Evolutionary conservation across 2,797 vertebrate species (phyloP).

Genomic region (Lagorchestes hirsutus): DNA sequence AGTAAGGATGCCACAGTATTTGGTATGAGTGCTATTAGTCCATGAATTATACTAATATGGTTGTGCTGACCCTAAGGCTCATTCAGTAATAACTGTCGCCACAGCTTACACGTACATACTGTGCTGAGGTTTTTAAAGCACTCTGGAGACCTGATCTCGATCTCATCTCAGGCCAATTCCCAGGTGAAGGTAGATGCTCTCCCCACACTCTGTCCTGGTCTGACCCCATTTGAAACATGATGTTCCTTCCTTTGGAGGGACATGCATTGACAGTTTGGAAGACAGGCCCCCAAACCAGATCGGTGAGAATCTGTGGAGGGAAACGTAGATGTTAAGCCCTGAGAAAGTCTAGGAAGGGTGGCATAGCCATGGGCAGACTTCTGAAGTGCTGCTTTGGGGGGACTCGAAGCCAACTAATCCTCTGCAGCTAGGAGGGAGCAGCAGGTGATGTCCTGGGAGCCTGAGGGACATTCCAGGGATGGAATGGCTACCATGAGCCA

Average conservation of each 20-base stretch:
- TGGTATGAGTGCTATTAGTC: neutral
- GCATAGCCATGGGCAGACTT: neutral
- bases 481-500: neutral
- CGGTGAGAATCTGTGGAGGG: neutral
- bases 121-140: neutral
- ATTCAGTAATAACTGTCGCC: fast-evolving
- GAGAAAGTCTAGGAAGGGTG: neutral
- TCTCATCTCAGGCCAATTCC: neutral
- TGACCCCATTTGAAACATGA: neutral
- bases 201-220: neutral
- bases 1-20: neutral
- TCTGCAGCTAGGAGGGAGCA: neutral
- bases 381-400: neutral
- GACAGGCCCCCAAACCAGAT: neutral
- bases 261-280: too few species aligned
- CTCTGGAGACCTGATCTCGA: neutral
- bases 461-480: neutral
- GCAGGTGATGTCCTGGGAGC: neutral
- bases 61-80: neutral
- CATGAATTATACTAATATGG: neutral
- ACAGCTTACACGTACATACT: fast-evolving
- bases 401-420: neutral
- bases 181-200: too few species aligned
- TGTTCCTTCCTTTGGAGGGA: neutral
- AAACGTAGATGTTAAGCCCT: neutral